phyloP scores from a whole-genome alignment of 2,888 invertebrate species.

The Anticlea derivata region DNA sequence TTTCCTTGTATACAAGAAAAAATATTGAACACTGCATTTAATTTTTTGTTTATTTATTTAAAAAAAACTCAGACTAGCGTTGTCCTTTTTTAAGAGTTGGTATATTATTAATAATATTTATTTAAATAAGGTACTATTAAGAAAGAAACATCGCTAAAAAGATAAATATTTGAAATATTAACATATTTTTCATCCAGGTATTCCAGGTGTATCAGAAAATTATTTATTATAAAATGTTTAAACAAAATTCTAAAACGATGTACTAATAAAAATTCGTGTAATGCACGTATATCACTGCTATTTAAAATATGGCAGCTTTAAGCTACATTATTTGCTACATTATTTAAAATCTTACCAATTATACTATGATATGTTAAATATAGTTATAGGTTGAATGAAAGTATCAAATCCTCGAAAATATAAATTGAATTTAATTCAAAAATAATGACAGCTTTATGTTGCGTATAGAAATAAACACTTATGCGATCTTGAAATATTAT shows the following conservation, averaged over 20 bases:
- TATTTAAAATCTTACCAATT: not conserved
- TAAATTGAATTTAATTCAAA: slow-evolving; percentile 7
- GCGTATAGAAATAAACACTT: not conserved
- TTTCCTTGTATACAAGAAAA: not conserved
- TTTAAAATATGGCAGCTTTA: slow-evolving; percentile 6
- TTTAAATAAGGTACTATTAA: slow-evolving; percentile 12
- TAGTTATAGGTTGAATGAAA: too few species aligned
- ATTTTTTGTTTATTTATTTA: slow-evolving; percentile 6
- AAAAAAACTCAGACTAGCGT: slow-evolving; percentile 4
- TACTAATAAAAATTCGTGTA: not conserved
- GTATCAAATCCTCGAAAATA: too few species aligned
- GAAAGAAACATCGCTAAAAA: slow-evolving; percentile 2
- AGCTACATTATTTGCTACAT: too few species aligned
- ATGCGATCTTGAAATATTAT: not conserved
- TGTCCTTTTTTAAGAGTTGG: slow-evolving; percentile 3
- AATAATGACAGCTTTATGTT: slow-evolving; percentile 9
- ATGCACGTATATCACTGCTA: not conserved
- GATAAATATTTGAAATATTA: too few species aligned
- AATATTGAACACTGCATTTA: not conserved
- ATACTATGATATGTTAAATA: not conserved
- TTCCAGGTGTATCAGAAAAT: slow-evolving; percentile 19
- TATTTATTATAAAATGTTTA: slow-evolving; percentile 24
- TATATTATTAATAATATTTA: slow-evolving; percentile 16
- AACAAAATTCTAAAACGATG: slow-evolving; percentile 2
- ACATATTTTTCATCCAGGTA: too few species aligned